Percentiles rank a stretch among this genome's conserved stretches.
Evolutionary conservation across 2,113 vertebrate species (phyloP).

Genomic region (Sapajus apella): DNA sequence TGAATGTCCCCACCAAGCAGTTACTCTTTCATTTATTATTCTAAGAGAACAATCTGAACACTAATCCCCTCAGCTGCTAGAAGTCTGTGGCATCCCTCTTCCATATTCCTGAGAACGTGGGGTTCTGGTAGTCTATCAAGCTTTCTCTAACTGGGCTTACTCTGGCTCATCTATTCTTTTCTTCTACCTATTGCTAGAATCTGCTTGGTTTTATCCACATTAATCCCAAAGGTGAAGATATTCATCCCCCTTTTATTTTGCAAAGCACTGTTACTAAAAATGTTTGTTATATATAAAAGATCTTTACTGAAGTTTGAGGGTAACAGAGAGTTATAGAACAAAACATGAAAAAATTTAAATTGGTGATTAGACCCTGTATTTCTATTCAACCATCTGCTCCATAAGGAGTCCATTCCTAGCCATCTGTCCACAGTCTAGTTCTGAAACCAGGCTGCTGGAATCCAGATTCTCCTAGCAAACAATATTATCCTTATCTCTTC

Average conservation of each 20-base stretch:
- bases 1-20: not conserved
- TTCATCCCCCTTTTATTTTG: not conserved
- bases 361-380: not conserved
- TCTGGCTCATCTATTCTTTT: not conserved
- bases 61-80: not conserved
- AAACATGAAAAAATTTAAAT: not conserved
- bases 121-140: not conserved
- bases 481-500: not conserved
- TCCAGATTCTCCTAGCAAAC: not conserved
- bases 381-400: not conserved
- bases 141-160: not conserved
- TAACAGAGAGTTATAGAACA: not conserved
- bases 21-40: conserved; percentile 8
- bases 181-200: not conserved
- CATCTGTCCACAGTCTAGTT: not conserved
- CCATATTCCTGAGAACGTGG: not conserved
- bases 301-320: not conserved
- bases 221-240: not conserved
- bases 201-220: not conserved
- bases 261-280: not conserved
- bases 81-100: not conserved
- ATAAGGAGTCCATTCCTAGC: not conserved
- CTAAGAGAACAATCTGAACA: not conserved
- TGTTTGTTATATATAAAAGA: not conserved
- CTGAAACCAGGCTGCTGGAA: not conserved